Evolutionary conservation across 1,140 invertebrate species (phyloP).

Genomic region (Pseudomyrmex pallidus): DNA sequence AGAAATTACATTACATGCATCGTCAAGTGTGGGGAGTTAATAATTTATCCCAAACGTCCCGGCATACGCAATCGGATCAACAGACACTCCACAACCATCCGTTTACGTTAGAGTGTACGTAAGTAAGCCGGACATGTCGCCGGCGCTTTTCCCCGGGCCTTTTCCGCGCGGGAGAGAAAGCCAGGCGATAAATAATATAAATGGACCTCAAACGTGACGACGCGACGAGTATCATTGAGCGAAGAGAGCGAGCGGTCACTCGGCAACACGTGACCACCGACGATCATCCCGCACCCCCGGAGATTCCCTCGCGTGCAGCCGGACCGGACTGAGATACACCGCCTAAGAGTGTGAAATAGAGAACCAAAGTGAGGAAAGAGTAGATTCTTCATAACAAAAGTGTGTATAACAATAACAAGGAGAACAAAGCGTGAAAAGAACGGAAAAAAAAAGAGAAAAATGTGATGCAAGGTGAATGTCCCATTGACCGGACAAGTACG

Average conservation of each 20-base stretch:
- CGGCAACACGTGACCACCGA: slow-evolving; percentile 65
- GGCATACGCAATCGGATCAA: slow-evolving; percentile 45
- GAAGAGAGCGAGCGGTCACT: slow-evolving; percentile 57
- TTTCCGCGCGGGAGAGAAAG: slow-evolving; percentile 44
- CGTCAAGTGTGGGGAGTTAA: slow-evolving; percentile 2
- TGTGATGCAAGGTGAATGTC: background rate
- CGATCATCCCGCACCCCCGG: slow-evolving; percentile 38
- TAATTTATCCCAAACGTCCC: slow-evolving; percentile 37
- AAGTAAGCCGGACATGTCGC: slow-evolving; percentile 49
- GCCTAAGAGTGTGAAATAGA: background rate
- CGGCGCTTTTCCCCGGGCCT: slow-evolving; percentile 16
- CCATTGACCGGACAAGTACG: too few relatives aligned
- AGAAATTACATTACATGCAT: background rate
- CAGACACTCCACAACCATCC: slow-evolving; percentile 15
- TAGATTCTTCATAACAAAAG: background rate
- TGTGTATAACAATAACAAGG: background rate
- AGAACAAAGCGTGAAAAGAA: background rate
- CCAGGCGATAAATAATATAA: slow-evolving; percentile 65
- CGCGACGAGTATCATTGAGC: slow-evolving; percentile 53
- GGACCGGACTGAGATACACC: background rate
- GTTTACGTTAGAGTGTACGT: slow-evolving; percentile 38
- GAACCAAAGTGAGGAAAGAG: background rate
- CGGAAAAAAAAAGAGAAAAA: background rate
- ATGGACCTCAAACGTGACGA: slow-evolving; percentile 66
- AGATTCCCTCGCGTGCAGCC: slow-evolving; percentile 37